Base-by-base conservation (phyloP, 2,113 vertebrate genomes). In the Hypanus sabinus region DNA sequence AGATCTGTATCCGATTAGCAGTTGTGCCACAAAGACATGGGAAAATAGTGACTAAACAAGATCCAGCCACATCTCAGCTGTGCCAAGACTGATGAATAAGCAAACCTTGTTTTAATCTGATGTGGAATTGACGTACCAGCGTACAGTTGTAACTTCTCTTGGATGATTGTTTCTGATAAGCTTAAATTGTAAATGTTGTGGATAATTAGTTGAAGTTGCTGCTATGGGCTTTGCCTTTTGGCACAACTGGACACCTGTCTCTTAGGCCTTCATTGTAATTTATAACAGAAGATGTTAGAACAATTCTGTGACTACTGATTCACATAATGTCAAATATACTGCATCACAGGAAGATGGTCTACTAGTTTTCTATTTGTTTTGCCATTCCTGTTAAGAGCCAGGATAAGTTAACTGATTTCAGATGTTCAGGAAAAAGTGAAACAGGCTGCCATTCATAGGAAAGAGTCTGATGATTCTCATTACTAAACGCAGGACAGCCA, bases 381-480 rank as follows among this genome's bases (percentile, higher is more conserved):
- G 46, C 91, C 68, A 55, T 93, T 93, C 65, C 38, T 55, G 68
- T 75, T 55, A 71, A 93, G 70, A 55, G 68, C 91, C n/a, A 73
- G 38, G 36, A 70, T 68, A 55, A 46, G 68, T 73, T 93, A 93
- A 93, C 70, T 93, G 18, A 75, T 73, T 93, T 93, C 91, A 93
- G 68, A 93, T 93, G 91, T 93, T 93, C 91, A 93, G 91, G 91
- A 93, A 93, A 55, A 22, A 73, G 36, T 46, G 27, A 24, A 93
- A 93, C 70, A 93, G 55, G 68, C 91, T 73, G 33, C 91, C 70
- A 93, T 93, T 93, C 91, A 93, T 36, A 90, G 46, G 85, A 90
- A 65, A 33, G 33, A 18, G 85, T 30, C 85, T 93, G 91, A 93
- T 93, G 91, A 75, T 93, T 70, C 73, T 93, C 68, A 93, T 93